Conservation (phyloP, 1,140 invertebrate species). For the Drosophila repleta region DNA sequence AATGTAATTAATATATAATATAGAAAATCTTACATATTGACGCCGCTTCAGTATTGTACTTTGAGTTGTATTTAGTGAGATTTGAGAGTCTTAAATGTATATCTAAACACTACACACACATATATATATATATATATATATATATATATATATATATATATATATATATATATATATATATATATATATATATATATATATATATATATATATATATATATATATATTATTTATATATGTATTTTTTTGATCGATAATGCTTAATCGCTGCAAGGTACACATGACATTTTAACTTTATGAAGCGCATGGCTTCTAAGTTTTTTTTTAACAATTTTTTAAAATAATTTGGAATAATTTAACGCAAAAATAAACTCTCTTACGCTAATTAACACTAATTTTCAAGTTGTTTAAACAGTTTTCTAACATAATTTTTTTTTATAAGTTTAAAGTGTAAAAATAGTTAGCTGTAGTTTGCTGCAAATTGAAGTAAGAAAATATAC, state of each 20-base stretch:
- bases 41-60: conserved; percentile 68
- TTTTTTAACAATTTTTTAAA: conserved; percentile 67
- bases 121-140: conserved; percentile 5
- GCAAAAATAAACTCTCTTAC: conserved; percentile 51
- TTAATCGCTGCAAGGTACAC: conserved; percentile 66
- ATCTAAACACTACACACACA: conserved; percentile 1
- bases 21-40: conserved; percentile 40
- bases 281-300: conserved; percentile 60
- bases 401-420: background rate
- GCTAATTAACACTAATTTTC: conserved; percentile 21
- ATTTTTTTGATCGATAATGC: conserved; percentile 13
- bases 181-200: conserved; percentile 6
- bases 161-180: background rate
- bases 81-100: conserved; percentile 28
- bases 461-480: conserved; percentile 53
- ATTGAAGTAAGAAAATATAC: conserved; percentile 72
- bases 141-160: conserved; percentile 15
- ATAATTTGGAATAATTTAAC: conserved; percentile 53
- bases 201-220: conserved; percentile 15
- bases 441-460: conserved; percentile 51
- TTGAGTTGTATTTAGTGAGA: conserved; percentile 47
- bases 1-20: conserved; percentile 21
- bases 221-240: background rate
- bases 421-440: background rate
- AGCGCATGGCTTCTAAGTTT: conserved; percentile 52